Base-by-base conservation (phyloP, 2,113 vertebrate genomes). In the Paramormyrops kingsleyae region DNA sequence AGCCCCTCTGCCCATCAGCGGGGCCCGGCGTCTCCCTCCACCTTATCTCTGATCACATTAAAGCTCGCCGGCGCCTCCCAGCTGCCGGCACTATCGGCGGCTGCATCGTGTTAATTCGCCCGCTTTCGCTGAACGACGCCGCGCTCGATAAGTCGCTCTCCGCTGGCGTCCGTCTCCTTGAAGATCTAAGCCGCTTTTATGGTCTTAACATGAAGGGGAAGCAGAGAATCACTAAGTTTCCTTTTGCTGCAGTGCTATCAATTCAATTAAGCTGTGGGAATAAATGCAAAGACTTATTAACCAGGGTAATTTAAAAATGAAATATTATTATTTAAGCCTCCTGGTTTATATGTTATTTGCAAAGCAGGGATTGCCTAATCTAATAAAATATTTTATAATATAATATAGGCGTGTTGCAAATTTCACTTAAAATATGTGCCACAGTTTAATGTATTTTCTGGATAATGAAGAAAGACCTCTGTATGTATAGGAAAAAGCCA, bases 121-220 rank as follows among this genome's bases (percentile, higher is more conserved):
- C 24, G 24, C 44, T 17, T 86, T 86, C 10, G 4, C 21, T 49
- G 15, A 13, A 3, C 21, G 83, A 24, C 9, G 21, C 44, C 21
- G 2, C 44, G 21, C 59, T 46, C 62, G 6, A 70, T 70, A 44
- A 88, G 62, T 31, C 47, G 15, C 46, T 74, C 46, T 52, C 70
- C 17, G 35, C 77, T 35, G 47, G 70, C 70, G 49, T 50, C 49
- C 44, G 17, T 77, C 74, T 88, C 49, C 66, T 88, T 15, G 46
- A 77, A 46, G 62, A 88, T 88, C 88, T 50, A 74, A 80, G 88
- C 27, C 19, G 19, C 70, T 77, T 53, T 89, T 83, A 80, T 53
- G 49, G 47, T 80, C 88, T 89, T 50, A 39, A 42, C 66, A 49
- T 52, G 50, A 89, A 39, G 70, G 27, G 31, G 9, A 39, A 50